Base-by-base conservation (phyloP, 2,888 invertebrate species). In the Apamea crenata region DNA sequence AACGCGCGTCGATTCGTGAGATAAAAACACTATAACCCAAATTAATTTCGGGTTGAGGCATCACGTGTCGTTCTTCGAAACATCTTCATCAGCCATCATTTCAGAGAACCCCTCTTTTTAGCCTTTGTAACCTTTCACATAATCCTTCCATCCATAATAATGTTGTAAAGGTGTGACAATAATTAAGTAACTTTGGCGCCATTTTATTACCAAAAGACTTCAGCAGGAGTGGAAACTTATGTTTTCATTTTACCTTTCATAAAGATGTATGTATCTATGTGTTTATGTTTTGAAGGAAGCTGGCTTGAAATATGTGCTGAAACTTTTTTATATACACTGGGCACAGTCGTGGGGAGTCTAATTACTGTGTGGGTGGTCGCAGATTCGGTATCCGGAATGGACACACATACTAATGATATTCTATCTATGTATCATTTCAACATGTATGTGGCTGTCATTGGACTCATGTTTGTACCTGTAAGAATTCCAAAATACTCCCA, bases 161-260 rank as follows among this genome's bases (percentile, higher is more conserved):
- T 65, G 25, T 44, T 44, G 47, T 56, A 67, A 80, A 53, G 61
- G 29, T 65, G 12, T 81, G 40, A 69, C 21, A 59, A 36, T 84
- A 59, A 84, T 81, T 69, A 66, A 53, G n/a, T 53, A 47, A 65
- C 66, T 74, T 74, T 65, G 65, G 8, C 36, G 40, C 25, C 63
- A 47, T 80, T 68, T 79, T 69, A 75, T 78, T 67, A 61, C 67
- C 36, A 21, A 32, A 71, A 69, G 29, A 68, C 66, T 80, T 40
- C 66, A 70, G 16, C 59, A 66, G 47, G 72, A 87, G 87, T 78
- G 73, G 73, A 78, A 89, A 87, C 69, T 84, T 87, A 78, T 87
- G 89, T 87, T 87, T 81, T 59, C 80, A 73, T 87, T 87, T 81
- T 65, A 78, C 14, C 56, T 21, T 50, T 72, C 40, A 47, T 84